Conservation (phyloP, 1,140 invertebrate genomes). For the Bombus fervidus region DNA sequence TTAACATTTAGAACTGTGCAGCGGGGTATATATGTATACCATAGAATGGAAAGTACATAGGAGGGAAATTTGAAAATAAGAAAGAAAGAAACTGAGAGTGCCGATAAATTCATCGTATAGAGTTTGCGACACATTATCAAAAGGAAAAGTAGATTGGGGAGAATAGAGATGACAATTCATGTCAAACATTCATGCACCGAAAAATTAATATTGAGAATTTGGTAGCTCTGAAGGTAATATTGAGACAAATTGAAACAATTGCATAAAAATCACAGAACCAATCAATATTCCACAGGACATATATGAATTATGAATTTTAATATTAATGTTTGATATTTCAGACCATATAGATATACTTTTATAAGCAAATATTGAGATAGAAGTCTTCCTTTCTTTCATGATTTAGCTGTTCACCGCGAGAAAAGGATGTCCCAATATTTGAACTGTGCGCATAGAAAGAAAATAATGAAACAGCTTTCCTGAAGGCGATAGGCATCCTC, state of each 20-base stretch:
- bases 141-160: constrained; percentile 1
- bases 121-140: neutral
- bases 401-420: neutral
- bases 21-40: neutral
- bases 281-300: too few species aligned
- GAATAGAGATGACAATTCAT: constrained; percentile 2
- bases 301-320: too few species aligned
- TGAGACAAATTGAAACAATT: neutral
- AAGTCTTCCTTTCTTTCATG: constrained; percentile 28
- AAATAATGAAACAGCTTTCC: constrained; percentile 37
- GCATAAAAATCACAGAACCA: neutral
- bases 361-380: neutral
- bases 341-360: too few species aligned
- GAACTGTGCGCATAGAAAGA: constrained; percentile 4
- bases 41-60: neutral
- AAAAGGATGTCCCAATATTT: constrained; percentile 27
- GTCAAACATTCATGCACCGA: constrained; percentile 43
- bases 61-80: neutral
- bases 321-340: too few species aligned
- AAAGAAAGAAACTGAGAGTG: neutral
- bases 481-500: constrained; percentile 25
- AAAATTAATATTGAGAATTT: constrained; percentile 17
- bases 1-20: constrained; percentile 24
- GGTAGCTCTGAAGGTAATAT: constrained; percentile 24
- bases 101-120: constrained; percentile 3